A percentile compares a stretch with the other conserved stretches of the same genome.
phyloP scores from a whole-genome alignment of 2,797 vertebrate genomes.

The Ambastaia sidthimunki region DNA sequence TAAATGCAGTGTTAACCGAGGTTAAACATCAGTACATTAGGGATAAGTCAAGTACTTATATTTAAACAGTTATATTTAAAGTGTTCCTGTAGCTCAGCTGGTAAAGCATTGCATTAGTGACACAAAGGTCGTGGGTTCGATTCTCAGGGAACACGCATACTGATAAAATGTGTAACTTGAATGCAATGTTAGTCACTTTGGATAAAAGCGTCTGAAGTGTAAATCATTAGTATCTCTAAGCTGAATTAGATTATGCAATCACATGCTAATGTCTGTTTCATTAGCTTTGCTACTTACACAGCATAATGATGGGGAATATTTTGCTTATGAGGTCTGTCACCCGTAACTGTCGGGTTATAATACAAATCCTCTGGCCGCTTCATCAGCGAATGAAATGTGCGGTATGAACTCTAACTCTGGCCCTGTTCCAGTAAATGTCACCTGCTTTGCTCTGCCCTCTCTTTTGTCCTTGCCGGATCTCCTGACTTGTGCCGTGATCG shows the following conservation, averaged over 20 bases:
- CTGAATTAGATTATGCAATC: background rate
- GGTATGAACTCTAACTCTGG: background rate
- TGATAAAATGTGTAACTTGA: no score
- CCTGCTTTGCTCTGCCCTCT: slow-evolving; percentile 17
- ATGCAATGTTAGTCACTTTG: no score
- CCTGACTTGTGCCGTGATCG: slow-evolving; percentile 52
- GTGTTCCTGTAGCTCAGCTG: no score
- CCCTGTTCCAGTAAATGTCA: slow-evolving; percentile 28
- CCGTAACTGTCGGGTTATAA: background rate
- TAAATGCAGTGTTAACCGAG: no score
- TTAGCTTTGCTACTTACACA: background rate
- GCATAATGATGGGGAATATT: background rate
- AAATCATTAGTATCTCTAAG: background rate
- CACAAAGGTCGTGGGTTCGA: no score
- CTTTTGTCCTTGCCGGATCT: slow-evolving; percentile 15
- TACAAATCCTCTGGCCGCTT: background rate
- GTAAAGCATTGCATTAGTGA: no score
- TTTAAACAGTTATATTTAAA: no score
- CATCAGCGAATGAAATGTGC: background rate
- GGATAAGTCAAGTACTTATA: no score
- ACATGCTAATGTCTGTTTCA: background rate
- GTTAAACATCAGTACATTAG: no score
- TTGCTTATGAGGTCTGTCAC: background rate
- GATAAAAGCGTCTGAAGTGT: no score
- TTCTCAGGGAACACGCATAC: no score